A percentile compares a stretch with the other conserved stretches of the same genome.
These are phyloP conservation scores for Parus major DNA, from an alignment of 2,113 vertebrate genomes.

Conservation along the genomic window DNA sequence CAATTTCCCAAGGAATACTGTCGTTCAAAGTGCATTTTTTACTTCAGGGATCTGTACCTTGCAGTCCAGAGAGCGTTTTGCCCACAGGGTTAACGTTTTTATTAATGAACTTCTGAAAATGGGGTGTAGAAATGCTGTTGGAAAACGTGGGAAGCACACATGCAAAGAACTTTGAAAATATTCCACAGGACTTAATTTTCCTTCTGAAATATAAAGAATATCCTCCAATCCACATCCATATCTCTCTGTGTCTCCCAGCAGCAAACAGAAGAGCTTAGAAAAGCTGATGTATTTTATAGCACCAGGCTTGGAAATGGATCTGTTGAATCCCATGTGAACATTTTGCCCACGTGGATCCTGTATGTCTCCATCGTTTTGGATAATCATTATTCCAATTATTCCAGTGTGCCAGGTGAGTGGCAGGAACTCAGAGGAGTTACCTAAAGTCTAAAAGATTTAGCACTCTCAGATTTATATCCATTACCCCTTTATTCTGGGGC, in stretches of 20 bases:
- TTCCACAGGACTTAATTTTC: neutral
- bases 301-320: neutral
- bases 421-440: neutral
- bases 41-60: neutral
- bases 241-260: neutral
- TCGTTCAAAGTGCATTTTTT: neutral
- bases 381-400: neutral
- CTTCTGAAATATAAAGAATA: neutral
- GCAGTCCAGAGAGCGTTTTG: neutral
- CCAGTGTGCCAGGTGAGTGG: neutral
- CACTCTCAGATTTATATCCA: neutral
- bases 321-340: neutral
- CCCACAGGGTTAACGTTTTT: neutral
- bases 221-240: neutral
- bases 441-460: neutral
- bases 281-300: neutral
- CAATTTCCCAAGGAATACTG: neutral
- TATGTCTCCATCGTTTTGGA: neutral
- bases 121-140: neutral
- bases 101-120: conserved; percentile 5
- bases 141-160: neutral
- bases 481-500: neutral
- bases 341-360: neutral
- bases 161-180: neutral
- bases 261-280: neutral